These are phyloP conservation scores for Drosophila histrio DNA, from an alignment of 2,888 invertebrate species.

Conservation along the genomic window DNA sequence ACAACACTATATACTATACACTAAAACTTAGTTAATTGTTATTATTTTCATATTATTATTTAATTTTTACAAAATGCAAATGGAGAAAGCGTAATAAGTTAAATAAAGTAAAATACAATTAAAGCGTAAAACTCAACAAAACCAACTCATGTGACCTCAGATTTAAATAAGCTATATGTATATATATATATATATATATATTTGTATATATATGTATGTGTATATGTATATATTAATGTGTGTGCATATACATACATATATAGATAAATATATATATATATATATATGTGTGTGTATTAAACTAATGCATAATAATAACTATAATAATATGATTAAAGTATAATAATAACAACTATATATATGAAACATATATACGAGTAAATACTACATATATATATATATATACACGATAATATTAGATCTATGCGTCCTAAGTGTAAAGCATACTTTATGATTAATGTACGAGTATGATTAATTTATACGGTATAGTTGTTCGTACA, in stretches of 20 bases:
- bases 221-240: conserved; percentile 20
- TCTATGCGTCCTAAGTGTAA: conserved; percentile 65
- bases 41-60: conserved; percentile 79
- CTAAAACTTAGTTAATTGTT: conserved; percentile 76
- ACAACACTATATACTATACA: conserved; percentile 33
- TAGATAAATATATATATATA: conserved; percentile 42
- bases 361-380: conserved; percentile 66
- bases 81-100: conserved; percentile 67
- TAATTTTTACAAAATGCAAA: conserved; percentile 72
- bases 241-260: conserved; percentile 19
- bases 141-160: conserved; percentile 85
- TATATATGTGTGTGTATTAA: conserved; percentile 37
- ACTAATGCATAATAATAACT: conserved; percentile 41
- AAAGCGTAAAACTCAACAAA: conserved; percentile 83
- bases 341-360: conserved; percentile 62
- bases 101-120: conserved; percentile 67
- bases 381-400: conserved; percentile 59
- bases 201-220: conserved; percentile 39
- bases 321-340: conserved; percentile 43
- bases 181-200: conserved; percentile 55
- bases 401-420: conserved; percentile 72
- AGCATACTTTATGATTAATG: conserved; percentile 66
- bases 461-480: conserved; percentile 72
- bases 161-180: conserved; percentile 83
- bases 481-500: conserved; percentile 48